These are phyloP conservation scores for Aricia artaxerxes DNA, from an alignment of 2,888 invertebrate genomes.

Conservation along the genomic window DNA sequence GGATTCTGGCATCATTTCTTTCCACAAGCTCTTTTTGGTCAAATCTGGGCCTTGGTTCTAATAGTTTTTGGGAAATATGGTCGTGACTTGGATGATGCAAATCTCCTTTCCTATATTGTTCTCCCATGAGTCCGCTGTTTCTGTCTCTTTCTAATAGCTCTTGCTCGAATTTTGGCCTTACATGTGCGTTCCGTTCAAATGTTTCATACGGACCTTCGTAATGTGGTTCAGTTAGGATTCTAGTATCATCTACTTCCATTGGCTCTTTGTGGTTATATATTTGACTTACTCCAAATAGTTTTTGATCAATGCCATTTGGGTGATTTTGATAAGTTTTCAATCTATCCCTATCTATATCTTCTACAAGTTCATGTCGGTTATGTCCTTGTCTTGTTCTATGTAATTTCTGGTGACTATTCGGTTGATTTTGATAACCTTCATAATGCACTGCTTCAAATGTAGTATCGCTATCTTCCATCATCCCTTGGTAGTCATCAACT, in stretches of 20 bases:
- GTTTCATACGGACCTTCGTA: background rate
- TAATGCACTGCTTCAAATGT: background rate
- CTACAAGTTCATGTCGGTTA: background rate
- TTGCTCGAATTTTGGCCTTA: background rate
- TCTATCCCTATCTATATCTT: background rate
- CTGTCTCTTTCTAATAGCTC: background rate
- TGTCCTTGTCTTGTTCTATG: background rate
- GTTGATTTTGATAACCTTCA: background rate
- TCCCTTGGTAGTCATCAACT: background rate
- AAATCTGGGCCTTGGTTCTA: background rate
- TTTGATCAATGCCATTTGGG: background rate
- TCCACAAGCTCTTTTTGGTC: background rate
- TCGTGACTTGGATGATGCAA: background rate
- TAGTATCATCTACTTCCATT: background rate
- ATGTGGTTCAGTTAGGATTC: background rate
- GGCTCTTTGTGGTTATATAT: background rate
- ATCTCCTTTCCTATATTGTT: background rate
- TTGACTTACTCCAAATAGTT: background rate
- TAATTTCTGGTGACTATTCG: background rate
- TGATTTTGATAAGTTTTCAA: background rate
- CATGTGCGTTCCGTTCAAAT: background rate
- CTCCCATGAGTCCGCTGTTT: background rate
- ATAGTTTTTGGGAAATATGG: background rate
- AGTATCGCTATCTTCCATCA: background rate
- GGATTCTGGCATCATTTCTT: background rate